Base-by-base conservation (phyloP, 2,888 invertebrate species). In the Rhogogaster chlorosoma region DNA sequence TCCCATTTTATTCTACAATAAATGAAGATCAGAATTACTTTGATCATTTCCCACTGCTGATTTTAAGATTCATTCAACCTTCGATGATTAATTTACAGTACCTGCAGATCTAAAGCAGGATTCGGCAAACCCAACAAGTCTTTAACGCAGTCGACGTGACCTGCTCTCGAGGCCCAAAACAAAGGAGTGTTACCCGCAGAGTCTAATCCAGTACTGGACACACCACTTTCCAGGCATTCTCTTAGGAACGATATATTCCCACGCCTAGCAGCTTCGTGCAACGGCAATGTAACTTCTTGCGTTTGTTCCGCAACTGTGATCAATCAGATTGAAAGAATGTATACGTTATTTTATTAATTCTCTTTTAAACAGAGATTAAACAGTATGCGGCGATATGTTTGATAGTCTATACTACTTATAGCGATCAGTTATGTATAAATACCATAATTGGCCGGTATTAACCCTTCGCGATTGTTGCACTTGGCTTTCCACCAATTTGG, bases 221-320 rank as follows among this genome's bases (percentile, higher is more conserved):
- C 95, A 85, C 95, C 94, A 91, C 95, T 95, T 53, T 92, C 90
- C 38, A 96, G 90, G 89, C 96, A 96, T 91, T 96, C 96, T 85
- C 91, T 90, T 85, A 96, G 89, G 89, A 96, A 95, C 9, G 93
- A 93, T 26, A 95, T 88, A 89, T 96, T 96, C 71, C 96, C 96
- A 87, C 96, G 93, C 89, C 95, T 95, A 7, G 96, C 95, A 75
- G 96, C 96, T 90, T 96, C 96, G 89, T 96, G 96, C 38, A 96
- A 91, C 1, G 96, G 96, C 87, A 95, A 93, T 80, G 95, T 94
- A 77, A 96, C 92, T 86, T 95, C 94, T 90, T 95, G 95, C 73
- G 94, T 94, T 88, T 94, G 95, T 86, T 94, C 94, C 89, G 94
- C 94, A 77, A 95, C 95, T 95, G 89, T 32, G 26, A 71, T n/a